Evolutionary conservation across 2,797 vertebrate species (phyloP).

Genomic region (Chelmon rostratus): DNA sequence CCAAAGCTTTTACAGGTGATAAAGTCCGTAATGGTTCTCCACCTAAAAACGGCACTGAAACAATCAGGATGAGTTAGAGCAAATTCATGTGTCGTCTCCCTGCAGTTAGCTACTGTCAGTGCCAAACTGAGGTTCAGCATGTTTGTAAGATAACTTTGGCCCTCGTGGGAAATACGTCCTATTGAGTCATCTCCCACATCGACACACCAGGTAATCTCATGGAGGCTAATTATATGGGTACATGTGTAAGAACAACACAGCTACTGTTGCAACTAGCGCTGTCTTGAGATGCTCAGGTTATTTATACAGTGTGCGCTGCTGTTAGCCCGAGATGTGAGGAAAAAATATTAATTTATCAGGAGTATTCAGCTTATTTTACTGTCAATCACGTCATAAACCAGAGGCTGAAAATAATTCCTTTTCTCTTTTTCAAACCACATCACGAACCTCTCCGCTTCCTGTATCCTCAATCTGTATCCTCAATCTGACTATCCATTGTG

Average conservation of each 20-base stretch:
- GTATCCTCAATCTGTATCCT: not conserved
- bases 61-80: constrained; percentile 1
- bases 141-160: constrained; percentile 33
- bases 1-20: constrained; percentile 48
- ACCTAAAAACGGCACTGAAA: constrained; percentile 44
- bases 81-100: not conserved
- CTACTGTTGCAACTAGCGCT: constrained; percentile 10
- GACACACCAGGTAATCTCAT: constrained; percentile 28
- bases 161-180: constrained; percentile 4
- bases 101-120: constrained; percentile 6
- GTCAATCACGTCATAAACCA: constrained; percentile 46
- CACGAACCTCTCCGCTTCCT: not conserved
- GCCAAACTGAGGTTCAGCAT: constrained; percentile 15
- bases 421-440: not conserved
- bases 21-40: constrained; percentile 24
- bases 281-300: constrained; percentile 29
- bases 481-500: not conserved
- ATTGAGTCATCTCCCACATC: constrained; percentile 39
- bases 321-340: constrained; percentile 29
- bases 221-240: constrained; percentile 46
- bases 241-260: constrained; percentile 33
- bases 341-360: constrained; percentile 8
- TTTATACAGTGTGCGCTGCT: constrained; percentile 32
- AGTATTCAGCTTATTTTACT: constrained; percentile 22
- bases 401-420: not conserved